Conservation (phyloP, 2,888 invertebrate genomes). For the Amaurobius ferox region DNA sequence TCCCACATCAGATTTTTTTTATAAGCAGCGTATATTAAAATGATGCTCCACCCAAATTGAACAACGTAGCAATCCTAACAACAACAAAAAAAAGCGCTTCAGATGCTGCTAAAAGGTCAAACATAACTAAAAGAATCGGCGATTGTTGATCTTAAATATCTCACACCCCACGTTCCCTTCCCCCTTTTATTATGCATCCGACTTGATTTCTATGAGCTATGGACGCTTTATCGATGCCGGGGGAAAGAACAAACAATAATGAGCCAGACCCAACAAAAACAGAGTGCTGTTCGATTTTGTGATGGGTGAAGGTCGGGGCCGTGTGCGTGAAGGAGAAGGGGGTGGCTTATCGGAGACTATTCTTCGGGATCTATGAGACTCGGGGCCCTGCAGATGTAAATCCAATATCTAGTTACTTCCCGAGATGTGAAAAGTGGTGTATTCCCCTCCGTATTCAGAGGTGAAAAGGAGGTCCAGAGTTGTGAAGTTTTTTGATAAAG, state of each 20-base stretch:
- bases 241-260: conserved; percentile 65
- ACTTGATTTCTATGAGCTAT: conserved; percentile 39
- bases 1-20: too few species aligned
- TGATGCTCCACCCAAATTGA: too few species aligned
- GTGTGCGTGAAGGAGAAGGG: conserved; percentile 14
- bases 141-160: background rate
- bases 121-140: conserved; percentile 2
- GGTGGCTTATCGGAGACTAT: conserved; percentile 6
- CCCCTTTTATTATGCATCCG: background rate
- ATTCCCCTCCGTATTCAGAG: background rate
- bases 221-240: conserved; percentile 30
- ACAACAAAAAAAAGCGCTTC: background rate
- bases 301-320: conserved; percentile 47
- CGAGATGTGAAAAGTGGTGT: conserved; percentile 1
- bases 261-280: conserved; percentile 27
- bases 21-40: too few species aligned
- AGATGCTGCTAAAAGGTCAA: conserved; percentile 49
- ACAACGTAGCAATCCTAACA: background rate
- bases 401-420: conserved; percentile 62
- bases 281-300: conserved; percentile 61
- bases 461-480: background rate
- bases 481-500: too few species aligned
- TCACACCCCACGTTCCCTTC: background rate
- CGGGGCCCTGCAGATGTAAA: conserved; percentile 47
- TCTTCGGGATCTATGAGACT: background rate